Percentiles rank a stretch among this genome's conserved stretches.
Conservation (phyloP, 2,888 invertebrate species). For the Agriopis marginaria region DNA sequence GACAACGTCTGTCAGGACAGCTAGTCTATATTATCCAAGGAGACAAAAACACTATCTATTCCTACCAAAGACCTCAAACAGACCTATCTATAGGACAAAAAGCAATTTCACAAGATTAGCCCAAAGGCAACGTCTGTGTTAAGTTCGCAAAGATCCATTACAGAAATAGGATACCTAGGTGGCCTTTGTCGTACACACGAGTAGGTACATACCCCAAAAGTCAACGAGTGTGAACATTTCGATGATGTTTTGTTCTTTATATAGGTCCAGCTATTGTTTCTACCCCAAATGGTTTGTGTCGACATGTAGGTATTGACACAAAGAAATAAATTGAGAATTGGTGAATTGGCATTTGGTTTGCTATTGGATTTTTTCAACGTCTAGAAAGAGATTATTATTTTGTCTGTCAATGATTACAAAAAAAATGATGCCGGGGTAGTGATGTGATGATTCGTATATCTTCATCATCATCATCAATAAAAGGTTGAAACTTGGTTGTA, state of each 20-base stretch:
- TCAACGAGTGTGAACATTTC: conserved; percentile 6
- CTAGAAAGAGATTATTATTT: too few species aligned
- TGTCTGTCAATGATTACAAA: too few species aligned
- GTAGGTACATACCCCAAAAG: conserved; percentile 5
- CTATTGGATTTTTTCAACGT: background rate
- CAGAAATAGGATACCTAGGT: conserved; percentile 5
- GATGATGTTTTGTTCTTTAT: background rate
- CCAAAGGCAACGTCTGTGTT: conserved; percentile 9
- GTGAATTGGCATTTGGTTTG: background rate
- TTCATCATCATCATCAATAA: too few species aligned
- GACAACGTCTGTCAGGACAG: too few species aligned
- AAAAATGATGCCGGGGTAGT: too few species aligned
- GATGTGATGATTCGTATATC: too few species aligned
- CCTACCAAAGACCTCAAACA: background rate
- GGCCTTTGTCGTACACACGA: background rate
- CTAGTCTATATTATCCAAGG: too few species aligned
- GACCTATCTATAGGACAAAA: conserved; percentile 2
- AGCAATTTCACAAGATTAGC: conserved; percentile 17
- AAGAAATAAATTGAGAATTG: conserved; percentile 1
- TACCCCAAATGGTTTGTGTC: conserved; percentile 1
- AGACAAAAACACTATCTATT: conserved; percentile 1
- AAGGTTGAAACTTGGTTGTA: too few species aligned
- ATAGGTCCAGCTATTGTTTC: conserved; percentile 3
- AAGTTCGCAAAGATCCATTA: conserved; percentile 8
- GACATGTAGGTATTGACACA: background rate